Conservation (phyloP, 2,888 invertebrate species). For the Pachydiplax longipennis region DNA sequence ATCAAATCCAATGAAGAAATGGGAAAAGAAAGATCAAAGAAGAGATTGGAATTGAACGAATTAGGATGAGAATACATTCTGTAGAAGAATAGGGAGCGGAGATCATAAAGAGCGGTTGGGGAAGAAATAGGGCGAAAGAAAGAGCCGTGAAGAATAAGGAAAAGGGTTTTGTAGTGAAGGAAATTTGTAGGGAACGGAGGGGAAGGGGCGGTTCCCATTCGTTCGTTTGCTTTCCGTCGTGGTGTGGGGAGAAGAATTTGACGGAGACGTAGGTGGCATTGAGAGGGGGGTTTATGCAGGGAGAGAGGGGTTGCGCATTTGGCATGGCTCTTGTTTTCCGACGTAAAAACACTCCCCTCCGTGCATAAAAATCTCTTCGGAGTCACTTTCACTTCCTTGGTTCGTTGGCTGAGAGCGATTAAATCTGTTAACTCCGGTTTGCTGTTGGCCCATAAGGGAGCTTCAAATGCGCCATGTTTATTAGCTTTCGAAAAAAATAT, state of each 20-base stretch:
- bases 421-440: background rate
- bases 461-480: background rate
- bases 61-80: too few relatives aligned
- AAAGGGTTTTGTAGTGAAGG: too few relatives aligned
- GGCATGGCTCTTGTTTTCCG: background rate
- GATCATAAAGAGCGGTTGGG: too few relatives aligned
- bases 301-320: background rate
- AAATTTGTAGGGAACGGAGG: too few relatives aligned
- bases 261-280: background rate
- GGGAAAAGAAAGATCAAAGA: too few relatives aligned
- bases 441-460: background rate
- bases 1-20: too few relatives aligned
- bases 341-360: background rate
- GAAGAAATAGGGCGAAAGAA: too few relatives aligned
- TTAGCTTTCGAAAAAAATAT: background rate
- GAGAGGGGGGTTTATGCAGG: background rate
- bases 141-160: too few relatives aligned
- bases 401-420: background rate
- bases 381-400: conserved; percentile 16
- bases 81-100: too few relatives aligned
- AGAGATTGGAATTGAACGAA: too few relatives aligned
- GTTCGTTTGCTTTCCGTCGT: background rate
- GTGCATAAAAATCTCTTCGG: background rate
- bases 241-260: background rate
- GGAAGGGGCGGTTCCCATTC: background rate